These are phyloP conservation scores for Heliothis peltigera DNA, from an alignment of 2,888 invertebrate genomes.

Conservation along the genomic window DNA sequence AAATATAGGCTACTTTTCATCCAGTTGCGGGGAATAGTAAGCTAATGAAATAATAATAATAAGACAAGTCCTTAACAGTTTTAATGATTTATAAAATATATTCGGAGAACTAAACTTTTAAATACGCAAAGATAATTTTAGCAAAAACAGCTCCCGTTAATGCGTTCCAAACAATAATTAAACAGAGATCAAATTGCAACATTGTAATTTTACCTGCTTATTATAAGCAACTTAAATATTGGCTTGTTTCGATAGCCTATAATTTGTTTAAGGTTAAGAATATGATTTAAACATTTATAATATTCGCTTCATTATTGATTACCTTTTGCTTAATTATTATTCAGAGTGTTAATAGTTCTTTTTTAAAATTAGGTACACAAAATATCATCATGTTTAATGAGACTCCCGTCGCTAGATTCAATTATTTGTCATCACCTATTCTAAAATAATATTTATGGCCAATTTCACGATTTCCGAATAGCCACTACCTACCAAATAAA, in stretches of 20 bases:
- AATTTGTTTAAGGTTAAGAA: slow-evolving; percentile 76
- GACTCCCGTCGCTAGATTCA: too few relatives aligned
- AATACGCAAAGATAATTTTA: slow-evolving; percentile 43
- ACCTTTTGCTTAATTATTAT: slow-evolving; percentile 54
- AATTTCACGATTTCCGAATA: too few relatives aligned
- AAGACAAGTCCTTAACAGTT: background rate
- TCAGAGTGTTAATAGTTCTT: slow-evolving; percentile 22
- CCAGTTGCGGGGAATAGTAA: too few relatives aligned
- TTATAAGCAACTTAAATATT: slow-evolving; percentile 74
- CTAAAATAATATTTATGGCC: too few relatives aligned
- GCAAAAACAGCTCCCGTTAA: slow-evolving; percentile 76
- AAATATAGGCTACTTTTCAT: too few relatives aligned
- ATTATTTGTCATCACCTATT: too few relatives aligned
- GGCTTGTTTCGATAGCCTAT: slow-evolving; percentile 70
- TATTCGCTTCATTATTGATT: slow-evolving; percentile 64
- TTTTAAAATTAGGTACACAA: slow-evolving; percentile 34
- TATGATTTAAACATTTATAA: slow-evolving; percentile 69
- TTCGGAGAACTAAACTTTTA: slow-evolving; percentile 44
- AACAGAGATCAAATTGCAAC: slow-evolving; percentile 74
- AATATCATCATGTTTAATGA: slow-evolving; percentile 21
- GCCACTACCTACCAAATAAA: too few relatives aligned
- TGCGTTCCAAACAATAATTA: slow-evolving; percentile 65
- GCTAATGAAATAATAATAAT: background rate
- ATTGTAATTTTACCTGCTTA: slow-evolving; percentile 75
- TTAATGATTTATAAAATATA: too few relatives aligned